Conservation (phyloP, 2,888 invertebrate genomes). For the Patella depressa region DNA sequence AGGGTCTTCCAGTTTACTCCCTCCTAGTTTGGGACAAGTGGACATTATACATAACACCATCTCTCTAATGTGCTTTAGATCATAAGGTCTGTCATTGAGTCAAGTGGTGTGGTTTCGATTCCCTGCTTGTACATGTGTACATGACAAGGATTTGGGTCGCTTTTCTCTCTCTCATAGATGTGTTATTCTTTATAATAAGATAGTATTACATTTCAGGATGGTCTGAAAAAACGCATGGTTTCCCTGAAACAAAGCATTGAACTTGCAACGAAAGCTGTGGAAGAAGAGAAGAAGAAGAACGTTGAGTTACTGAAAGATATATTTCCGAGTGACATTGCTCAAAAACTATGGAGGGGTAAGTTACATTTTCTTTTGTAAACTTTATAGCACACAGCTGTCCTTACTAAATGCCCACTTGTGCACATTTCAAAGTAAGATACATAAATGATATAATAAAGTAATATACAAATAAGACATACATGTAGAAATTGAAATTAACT, state of each 20-base stretch:
- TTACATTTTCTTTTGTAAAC: no score
- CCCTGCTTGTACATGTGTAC: no score
- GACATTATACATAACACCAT: no score
- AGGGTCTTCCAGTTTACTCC: no score
- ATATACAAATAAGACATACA: not conserved
- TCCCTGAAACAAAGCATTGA: conserved; percentile 93
- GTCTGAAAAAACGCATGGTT: conserved; percentile 79
- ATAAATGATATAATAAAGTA: no score
- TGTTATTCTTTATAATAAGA: not conserved
- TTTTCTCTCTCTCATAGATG: not conserved
- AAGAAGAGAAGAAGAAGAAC: conserved; percentile 93
- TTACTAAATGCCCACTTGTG: no score
- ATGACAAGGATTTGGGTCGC: no score
- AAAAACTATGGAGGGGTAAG: conserved; percentile 91
- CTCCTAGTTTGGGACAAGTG: no score
- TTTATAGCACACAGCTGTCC: no score
- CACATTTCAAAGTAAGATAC: not conserved
- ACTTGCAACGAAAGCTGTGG: conserved; percentile 92
- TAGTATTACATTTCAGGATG: conserved; percentile 75
- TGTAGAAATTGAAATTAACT: not conserved
- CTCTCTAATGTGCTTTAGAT: no score
- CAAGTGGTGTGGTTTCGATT: no score
- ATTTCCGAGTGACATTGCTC: conserved; percentile 95
- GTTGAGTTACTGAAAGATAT: conserved; percentile 93
- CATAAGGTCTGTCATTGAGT: no score